phyloP scores from a whole-genome alignment of 2,113 vertebrate species.

The Lethenteron camtschaticum region DNA sequence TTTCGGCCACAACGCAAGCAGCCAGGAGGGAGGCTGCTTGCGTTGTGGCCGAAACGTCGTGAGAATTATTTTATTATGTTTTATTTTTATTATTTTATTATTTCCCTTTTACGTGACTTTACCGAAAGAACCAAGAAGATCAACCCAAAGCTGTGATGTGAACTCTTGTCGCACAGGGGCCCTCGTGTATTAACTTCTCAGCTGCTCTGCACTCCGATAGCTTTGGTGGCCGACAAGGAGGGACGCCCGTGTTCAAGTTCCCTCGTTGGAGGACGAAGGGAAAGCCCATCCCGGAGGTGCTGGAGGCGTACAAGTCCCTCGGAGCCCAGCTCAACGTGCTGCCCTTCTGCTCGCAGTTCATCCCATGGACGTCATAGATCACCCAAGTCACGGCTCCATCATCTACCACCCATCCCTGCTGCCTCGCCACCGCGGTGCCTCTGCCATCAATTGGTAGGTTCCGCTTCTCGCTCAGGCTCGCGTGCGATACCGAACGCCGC shows the following conservation, averaged over 20 bases:
- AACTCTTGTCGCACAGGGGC: no score
- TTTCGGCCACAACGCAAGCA: no score
- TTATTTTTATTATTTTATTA: no score
- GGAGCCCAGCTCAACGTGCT: slow-evolving; percentile 90
- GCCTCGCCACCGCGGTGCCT: slow-evolving; percentile 75
- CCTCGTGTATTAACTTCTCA: not conserved
- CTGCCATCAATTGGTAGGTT: slow-evolving; percentile 84
- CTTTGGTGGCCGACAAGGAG: slow-evolving; percentile 62
- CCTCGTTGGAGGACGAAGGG: slow-evolving; percentile 71
- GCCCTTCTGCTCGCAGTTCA: slow-evolving; percentile 92
- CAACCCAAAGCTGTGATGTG: no score
- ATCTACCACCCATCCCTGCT: slow-evolving; percentile 91
- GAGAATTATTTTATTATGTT: no score
- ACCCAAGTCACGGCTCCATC: slow-evolving; percentile 67
- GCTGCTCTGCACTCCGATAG: slow-evolving; percentile 19
- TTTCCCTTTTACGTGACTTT: no score
- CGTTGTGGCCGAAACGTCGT: no score
- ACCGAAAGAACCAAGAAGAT: no score
- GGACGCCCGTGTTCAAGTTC: slow-evolving; percentile 89
- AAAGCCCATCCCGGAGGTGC: slow-evolving; percentile 50
- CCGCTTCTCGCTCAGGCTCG: no score
- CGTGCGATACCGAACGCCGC: no score
- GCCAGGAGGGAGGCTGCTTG: no score
- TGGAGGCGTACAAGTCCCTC: slow-evolving; percentile 55
- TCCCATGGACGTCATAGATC: slow-evolving; percentile 77